Evolutionary conservation across 2,888 invertebrate genomes (phyloP), one percentile per base, ranked within the genome.

Genomic region (Synergus gifuensis): DNA sequence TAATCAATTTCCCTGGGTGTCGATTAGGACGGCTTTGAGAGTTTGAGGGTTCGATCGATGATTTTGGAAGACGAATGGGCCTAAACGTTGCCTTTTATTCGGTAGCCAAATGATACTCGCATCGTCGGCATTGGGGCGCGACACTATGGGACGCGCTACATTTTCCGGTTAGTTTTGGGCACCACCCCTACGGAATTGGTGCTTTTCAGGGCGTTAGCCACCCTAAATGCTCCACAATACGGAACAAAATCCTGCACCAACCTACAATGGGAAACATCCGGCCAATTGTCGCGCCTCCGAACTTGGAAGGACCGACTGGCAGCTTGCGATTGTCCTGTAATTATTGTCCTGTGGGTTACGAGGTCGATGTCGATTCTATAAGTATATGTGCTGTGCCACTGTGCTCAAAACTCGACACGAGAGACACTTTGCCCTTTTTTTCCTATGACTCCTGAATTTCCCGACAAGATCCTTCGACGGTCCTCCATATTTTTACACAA

Each of bases 211-310:
- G 81, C 77, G 79, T 83, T 69, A 78, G 81, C 79, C 80, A 83
- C 84, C 84, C 83, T 82, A 84, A 82, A 84, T 82, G 80, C 78
- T 81, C 79, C 80, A 80, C 83, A 83, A 84, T 84, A 82, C 77
- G 80, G 80, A 83, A 83, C 83, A 83, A 84, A 83, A 81, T 83
- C 78, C 84, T 82, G 83, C 84, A 80, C 81, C 82, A 73, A 78
- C 81, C 79, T 81, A 84, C 83, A 84, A 84, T 83, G 87, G 87
- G 88, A 91, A 91, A 92, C 91, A 91, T 92, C 92, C 92, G 92
- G 92, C 91, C 92, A 91, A 92, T 92, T 91, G 90, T 91, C 90
- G 89, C 88, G 87, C 88, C 86, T 82, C 78, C 83, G 78, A 76
- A 22, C 22, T 66, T 18, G 22, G 73, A 8, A 69, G 49, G 73